Base-by-base conservation (phyloP, 2,888 invertebrate genomes). In the Drosophila testacea region DNA sequence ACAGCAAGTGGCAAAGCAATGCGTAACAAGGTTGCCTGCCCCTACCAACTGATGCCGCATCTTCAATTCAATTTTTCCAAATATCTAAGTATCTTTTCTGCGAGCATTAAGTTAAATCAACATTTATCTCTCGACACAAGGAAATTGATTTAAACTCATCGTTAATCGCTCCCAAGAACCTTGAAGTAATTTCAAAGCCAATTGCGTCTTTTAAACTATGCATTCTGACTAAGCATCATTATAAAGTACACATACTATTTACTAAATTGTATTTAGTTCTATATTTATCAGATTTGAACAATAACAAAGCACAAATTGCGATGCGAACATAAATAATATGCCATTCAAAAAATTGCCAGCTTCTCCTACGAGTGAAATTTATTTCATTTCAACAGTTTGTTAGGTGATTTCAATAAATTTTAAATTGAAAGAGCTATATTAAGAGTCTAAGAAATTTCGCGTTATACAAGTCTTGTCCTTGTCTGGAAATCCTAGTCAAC, bases 1-100 rank as follows among this genome's bases (percentile, higher is more conserved):
- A 47, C 59, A 60, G 52, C 55, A 46, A 65, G 64, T 46, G 65
- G 41, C 62, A 34, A n/a, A n/a, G 6, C 54, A 27, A 32, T 7
- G n/a, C 6, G 27, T 28, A 41, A 41, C 74, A 74, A 71, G 55
- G 57, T 46, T 73, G 39, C 13, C 22, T 5, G 9, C 30, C 50
- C 38, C 41, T 10, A 6, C 30, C 32, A 13, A 41, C 22, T 9
- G 16, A 30, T 46, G 27, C 44, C 28, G 9, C 16, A 9, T 44
- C 10, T 32, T 34, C 13, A 13, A 10, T 6, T 27, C 10, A 7
- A 10, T 30, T 47, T 36, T 36, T 22, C n/a, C 46, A 36, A 6
- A 16, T 10, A 39, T 28, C n/a, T 6, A 39, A 13, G 47, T 38
- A 52, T 32, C 16, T 27, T 11, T 30, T n/a, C 32, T n/a, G 28